phyloP scores from a whole-genome alignment of 1,140 invertebrate species.

The Drosophila athabasca region DNA sequence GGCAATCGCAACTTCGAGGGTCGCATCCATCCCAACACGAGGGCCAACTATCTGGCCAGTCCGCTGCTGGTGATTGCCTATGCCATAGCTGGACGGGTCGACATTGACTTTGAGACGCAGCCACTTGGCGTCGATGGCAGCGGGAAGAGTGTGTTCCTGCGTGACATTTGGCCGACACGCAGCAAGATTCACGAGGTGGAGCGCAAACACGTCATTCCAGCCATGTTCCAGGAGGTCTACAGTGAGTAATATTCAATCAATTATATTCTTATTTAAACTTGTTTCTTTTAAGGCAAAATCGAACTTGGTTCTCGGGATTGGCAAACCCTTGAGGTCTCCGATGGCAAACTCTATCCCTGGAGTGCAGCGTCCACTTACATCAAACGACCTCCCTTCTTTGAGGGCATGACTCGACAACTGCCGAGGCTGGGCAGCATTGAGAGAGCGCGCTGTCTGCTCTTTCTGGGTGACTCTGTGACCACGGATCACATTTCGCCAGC shows the following conservation, averaged over 20 bases:
- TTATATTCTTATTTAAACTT: no score
- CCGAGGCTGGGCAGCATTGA: conserved; percentile 85
- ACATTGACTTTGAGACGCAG: conserved; percentile 97
- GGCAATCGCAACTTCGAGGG: conserved; percentile 99
- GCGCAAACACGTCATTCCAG: conserved; percentile 94
- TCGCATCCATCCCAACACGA: conserved; percentile 96
- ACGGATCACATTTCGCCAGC: conserved; percentile 99
- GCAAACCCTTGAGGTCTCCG: conserved; percentile 92
- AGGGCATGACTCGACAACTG: conserved; percentile 90
- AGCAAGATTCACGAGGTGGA: conserved; percentile 95
- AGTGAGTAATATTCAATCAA: conserved; percentile 47
- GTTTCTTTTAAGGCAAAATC: conserved; percentile 87
- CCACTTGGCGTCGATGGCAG: conserved; percentile 89
- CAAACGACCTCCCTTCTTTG: conserved; percentile 97
- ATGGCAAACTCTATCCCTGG: conserved; percentile 96
- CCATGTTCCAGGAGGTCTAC: conserved; percentile 97
- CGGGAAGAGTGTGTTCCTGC: conserved; percentile 91
- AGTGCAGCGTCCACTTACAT: conserved; percentile 96
- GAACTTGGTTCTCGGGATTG: conserved; percentile 94
- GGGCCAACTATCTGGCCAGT: conserved; percentile 98
- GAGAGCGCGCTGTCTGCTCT: conserved; percentile 91
- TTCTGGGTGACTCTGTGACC: conserved; percentile 97
- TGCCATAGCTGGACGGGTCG: conserved; percentile 95
- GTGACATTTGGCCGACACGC: conserved; percentile 98
- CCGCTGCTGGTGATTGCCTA: conserved; percentile 99